These are phyloP conservation scores for human DNA, from an alignment of 2,113 vertebrate species.

Conservation along the genomic window GRCh38 chr3:192121501-192122000, in stretches of 20 bases:
- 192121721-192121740: neutral
- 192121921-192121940: neutral
- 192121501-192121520: neutral
- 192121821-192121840: neutral
- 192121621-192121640: neutral
- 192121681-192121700: neutral
- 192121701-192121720: neutral
- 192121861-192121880: neutral
- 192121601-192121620: neutral
- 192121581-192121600: neutral
- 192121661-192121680: neutral
- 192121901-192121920: neutral
- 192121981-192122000: neutral
- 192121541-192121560: neutral
- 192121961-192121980: neutral
- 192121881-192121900: neutral
- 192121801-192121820: neutral
- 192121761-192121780: neutral
- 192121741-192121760: neutral
- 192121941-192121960: neutral
- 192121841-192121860: neutral
- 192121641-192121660: neutral
- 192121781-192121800: neutral
- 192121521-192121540: neutral
- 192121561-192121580: neutral